Evolutionary conservation across 2,797 vertebrate species (phyloP), one percentile per base, ranked within the genome.

Genomic region (Chaetophractus vellerosus): DNA sequence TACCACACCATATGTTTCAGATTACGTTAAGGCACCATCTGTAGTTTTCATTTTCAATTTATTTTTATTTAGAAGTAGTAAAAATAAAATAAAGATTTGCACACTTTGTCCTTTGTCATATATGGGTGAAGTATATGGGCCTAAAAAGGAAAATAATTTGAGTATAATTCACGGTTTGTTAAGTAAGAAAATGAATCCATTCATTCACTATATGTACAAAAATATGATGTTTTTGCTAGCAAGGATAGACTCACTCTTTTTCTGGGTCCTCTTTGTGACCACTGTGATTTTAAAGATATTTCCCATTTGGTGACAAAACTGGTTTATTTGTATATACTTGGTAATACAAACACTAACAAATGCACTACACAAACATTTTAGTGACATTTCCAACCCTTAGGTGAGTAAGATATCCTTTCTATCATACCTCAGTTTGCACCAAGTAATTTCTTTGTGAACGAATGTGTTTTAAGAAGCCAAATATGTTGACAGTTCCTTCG

Each of bases 401-500:
- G 24, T 59, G 5, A 75, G 78, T 55, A 79, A 93, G 33, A 31
- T 7, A 48, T 33, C 31, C n/a, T 31, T 88, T 93, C 94, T 63
- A 80, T 88, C 98, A 99, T 98, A 99, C 99, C 99, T 99, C 99
- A 12, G 99, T 99, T 98, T 99, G 99, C 38, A 99, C 99, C 98
- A 99, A 98, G 97, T 99, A 99, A 98, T 99, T 99, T 97, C 99
- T 99, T 97, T 99, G 99, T 41, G 99, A 99, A 79, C 99, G 99
- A 97, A 99, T 99, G 98, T 99, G 99, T 97, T 99, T 99, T 96
- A 99, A 98, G 98, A 99, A 99, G 88, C 99, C 99, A 75, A 99
- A 98, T 96, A 99, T 88, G 96, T 99, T 99, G 97, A 99, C 98
- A 0, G 97, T 98, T 69, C 99, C 98, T 96, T 99, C 99, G 0